phyloP scores from a whole-genome alignment of 2,113 vertebrate species.

The Burhinus oedicnemus region DNA sequence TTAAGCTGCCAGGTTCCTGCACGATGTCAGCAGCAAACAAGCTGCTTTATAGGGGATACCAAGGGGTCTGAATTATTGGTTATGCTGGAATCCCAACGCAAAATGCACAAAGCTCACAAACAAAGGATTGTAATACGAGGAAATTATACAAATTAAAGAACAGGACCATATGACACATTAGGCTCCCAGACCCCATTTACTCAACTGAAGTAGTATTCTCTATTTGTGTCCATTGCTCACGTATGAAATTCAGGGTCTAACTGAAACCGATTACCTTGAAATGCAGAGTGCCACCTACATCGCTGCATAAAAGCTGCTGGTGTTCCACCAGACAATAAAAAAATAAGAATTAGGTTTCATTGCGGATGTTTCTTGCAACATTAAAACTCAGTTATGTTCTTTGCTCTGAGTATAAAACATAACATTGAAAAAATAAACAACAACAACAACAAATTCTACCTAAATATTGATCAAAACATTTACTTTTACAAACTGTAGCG shows the following conservation, averaged over 20 bases:
- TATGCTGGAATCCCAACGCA: not conserved
- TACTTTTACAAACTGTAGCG: not conserved
- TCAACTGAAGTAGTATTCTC: not conserved
- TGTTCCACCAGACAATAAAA: not conserved
- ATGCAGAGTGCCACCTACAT: not conserved
- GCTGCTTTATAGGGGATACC: not conserved
- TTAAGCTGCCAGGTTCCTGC: not conserved
- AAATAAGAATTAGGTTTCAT: not conserved
- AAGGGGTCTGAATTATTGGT: not conserved
- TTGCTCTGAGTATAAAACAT: not conserved
- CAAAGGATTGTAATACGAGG: not conserved
- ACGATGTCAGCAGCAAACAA: not conserved
- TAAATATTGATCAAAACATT: not conserved
- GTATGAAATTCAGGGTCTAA: not conserved
- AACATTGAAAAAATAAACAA: not conserved
- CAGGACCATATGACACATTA: not conserved
- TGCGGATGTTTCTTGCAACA: not conserved
- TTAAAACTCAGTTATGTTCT: not conserved
- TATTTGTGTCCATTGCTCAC: not conserved
- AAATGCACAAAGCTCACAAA: not conserved
- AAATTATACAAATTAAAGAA: not conserved
- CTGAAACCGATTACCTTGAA: not conserved
- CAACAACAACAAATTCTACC: not conserved
- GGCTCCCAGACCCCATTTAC: not conserved
- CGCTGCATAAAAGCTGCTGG: not conserved